Base-by-base conservation (phyloP, 2,113 vertebrate species). In the Microcebus tavaratra region DNA sequence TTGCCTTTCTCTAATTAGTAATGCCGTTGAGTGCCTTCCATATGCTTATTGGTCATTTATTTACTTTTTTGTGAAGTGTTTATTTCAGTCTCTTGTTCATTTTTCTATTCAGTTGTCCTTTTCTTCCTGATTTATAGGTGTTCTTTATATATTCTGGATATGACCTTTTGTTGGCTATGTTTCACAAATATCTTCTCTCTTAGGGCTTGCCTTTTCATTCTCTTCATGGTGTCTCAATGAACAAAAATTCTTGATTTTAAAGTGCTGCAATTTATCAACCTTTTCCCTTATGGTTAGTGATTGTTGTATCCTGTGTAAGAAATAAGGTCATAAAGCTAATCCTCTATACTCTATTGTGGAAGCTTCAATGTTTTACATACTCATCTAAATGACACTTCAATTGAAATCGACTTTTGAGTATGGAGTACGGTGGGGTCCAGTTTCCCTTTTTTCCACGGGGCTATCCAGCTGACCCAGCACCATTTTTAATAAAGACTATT, bases 1-100 rank as follows among this genome's bases (percentile, higher is more conserved):
- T 84, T 90, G 76, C 85, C 67, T 92, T 90, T 65, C 85, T 72
- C 88, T 88, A 84, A 81, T 73, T 75, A 95, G 94, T 36, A 34
- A 42, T 29, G 39, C 55, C 50, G 67, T 15, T 53, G 65, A 94
- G 45, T 65, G 57, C 34, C 80, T 89, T 96, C 82, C 70, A 34
- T 90, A 50, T 18, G 65, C 57, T 94, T 65, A 48, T 42, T 67
- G 82, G 90, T 59, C 72, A 82, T 78, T 95, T 55, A 39, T 50
- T 86, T 80, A 80, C 39, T 79, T 92, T 76, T 53, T 21, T 65
- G 55, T 86, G 5, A 91, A 88, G 48, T 27, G 75, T 57, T 90
- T 67, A 79, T 78, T 76, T 91, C 72, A 87, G 63, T 61, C 83
- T 70, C 75, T 84, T 91, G 81, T 34, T 61, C 42, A 29, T 85